A percentile compares a stretch with the other conserved stretches of the same genome.
Conservation (phyloP, 2,797 vertebrate genomes). For the Anabas testudineus region DNA sequence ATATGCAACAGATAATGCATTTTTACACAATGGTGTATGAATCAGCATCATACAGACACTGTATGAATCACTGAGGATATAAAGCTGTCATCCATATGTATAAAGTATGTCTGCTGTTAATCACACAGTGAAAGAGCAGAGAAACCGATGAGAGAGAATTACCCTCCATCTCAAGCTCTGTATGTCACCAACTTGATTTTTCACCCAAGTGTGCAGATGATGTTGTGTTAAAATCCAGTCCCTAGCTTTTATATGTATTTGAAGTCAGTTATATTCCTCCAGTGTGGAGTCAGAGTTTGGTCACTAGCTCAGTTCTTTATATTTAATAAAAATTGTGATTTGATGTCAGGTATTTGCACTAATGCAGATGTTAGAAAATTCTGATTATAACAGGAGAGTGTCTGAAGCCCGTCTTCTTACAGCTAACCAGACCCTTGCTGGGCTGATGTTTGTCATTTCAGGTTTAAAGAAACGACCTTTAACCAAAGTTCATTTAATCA, state of each 20-base stretch:
- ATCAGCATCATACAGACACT: slow-evolving; percentile 13
- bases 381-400: not conserved
- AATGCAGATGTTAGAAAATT: not conserved
- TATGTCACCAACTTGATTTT: not conserved
- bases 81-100: slow-evolving; percentile 24
- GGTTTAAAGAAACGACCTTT: slow-evolving; percentile 40
- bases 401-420: slow-evolving; percentile 1
- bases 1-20: not conserved
- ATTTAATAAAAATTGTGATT: not conserved
- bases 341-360: not conserved
- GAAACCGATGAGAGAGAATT: slow-evolving; percentile 12
- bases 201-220: not conserved
- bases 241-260: too few species aligned
- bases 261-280: not conserved
- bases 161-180: slow-evolving; percentile 1
- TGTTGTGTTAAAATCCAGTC: not conserved
- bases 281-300: not conserved
- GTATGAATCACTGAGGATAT: slow-evolving; percentile 47
- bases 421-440: slow-evolving; percentile 24
- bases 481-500: slow-evolving; percentile 15
- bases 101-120: slow-evolving; percentile 20
- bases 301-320: not conserved
- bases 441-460: slow-evolving; percentile 14
- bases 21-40: not conserved
- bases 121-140: slow-evolving; percentile 14